These are phyloP conservation scores for Serrognathus titanus DNA, from an alignment of 2,888 invertebrate species.

Conservation along the genomic window DNA sequence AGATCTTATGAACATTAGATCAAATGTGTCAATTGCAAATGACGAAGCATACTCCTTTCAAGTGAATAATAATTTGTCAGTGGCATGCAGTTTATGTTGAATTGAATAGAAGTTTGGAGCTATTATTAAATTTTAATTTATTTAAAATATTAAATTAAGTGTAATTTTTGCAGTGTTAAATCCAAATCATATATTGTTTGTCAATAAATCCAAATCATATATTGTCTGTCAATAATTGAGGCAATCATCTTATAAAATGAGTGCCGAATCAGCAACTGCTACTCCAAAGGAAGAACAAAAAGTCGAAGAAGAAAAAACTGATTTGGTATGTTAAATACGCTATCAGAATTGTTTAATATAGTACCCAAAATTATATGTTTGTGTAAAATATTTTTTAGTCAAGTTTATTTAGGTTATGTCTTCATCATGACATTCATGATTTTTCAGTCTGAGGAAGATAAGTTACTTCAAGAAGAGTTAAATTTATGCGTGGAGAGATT, in stretches of 20 bases:
- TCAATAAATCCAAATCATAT: background rate
- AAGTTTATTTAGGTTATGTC: no score
- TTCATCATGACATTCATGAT: background rate
- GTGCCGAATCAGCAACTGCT: constrained; percentile 28
- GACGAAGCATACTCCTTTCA: constrained; percentile 11
- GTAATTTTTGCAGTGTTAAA: background rate
- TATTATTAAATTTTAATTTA: no score
- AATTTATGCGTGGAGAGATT: constrained; percentile 85
- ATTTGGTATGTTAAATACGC: constrained; percentile 37
- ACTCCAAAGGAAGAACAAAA: constrained; percentile 39
- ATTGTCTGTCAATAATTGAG: background rate
- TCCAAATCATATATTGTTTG: background rate
- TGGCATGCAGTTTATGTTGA: no score
- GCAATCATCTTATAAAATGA: constrained; percentile 12
- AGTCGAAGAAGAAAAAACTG: constrained; percentile 45
- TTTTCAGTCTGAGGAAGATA: constrained; percentile 90
- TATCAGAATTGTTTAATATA: no score
- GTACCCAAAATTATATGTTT: background rate
- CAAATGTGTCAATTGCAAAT: background rate
- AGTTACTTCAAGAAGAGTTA: constrained; percentile 87
- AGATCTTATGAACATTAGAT: constrained; percentile 1
- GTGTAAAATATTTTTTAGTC: background rate
- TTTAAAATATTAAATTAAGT: background rate
- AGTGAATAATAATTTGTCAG: no score
- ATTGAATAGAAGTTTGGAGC: no score